Conservation (phyloP, 2,888 invertebrate genomes). For the Epiperipatus broadwayi region DNA sequence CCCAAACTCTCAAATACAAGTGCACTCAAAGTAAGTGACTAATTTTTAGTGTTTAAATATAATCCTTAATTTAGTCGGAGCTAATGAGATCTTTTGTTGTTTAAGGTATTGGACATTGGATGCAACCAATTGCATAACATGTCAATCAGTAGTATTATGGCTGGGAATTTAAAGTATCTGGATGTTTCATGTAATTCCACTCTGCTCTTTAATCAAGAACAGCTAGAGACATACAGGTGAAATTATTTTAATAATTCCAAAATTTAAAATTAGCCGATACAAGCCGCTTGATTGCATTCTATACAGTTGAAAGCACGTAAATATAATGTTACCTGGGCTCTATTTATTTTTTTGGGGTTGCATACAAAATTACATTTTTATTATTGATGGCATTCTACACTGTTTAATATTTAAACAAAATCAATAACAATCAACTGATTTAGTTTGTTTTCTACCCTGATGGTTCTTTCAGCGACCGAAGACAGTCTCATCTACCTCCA, state of each 20-base stretch:
- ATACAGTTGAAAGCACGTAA: too few species aligned
- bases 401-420: too few species aligned
- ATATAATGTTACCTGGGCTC: neutral
- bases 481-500: too few species aligned
- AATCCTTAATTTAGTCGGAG: too few species aligned
- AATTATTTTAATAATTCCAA: too few species aligned
- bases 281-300: too few species aligned
- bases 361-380: neutral
- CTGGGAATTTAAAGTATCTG: conserved; percentile 28
- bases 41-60: too few species aligned
- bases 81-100: too few species aligned
- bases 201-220: conserved; percentile 24
- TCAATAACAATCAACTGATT: neutral
- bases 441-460: conserved; percentile 10
- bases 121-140: conserved; percentile 29
- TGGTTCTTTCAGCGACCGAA: too few species aligned
- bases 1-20: conserved; percentile 28
- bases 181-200: conserved; percentile 31
- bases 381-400: too few species aligned
- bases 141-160: conserved; percentile 24
- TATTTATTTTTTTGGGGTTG: too few species aligned
- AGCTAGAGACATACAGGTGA: conserved; percentile 26
- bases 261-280: too few species aligned
- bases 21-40: conserved; percentile 26
- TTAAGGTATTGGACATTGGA: conserved; percentile 31